Evolutionary conservation across 2,888 invertebrate genomes (phyloP).

Genomic region (Trissonchulus latispiculum): DNA sequence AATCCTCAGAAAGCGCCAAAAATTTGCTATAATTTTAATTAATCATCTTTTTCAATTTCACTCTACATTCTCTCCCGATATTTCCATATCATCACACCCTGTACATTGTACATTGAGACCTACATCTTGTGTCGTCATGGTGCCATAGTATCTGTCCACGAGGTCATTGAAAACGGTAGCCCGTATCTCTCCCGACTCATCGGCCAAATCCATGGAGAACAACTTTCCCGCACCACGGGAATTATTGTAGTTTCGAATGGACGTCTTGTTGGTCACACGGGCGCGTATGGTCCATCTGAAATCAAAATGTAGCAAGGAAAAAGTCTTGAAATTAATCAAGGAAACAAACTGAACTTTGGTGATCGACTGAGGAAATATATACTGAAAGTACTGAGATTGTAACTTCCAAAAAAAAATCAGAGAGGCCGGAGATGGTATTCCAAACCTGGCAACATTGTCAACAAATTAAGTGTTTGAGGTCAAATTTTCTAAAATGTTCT

Average conservation of each 20-base stretch:
- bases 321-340: too few relatives aligned
- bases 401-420: too few relatives aligned
- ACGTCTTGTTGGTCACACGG: conserved; percentile 68
- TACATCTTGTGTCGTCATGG: conserved; percentile 60
- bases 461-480: too few relatives aligned
- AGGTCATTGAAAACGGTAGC: conserved; percentile 77
- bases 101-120: background rate
- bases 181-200: conserved; percentile 76
- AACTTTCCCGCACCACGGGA: conserved; percentile 82
- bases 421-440: too few relatives aligned
- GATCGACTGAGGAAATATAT: too few relatives aligned
- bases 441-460: too few relatives aligned
- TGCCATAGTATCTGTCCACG: conserved; percentile 75
- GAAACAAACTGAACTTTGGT: too few relatives aligned
- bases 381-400: too few relatives aligned
- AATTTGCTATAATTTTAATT: too few relatives aligned
- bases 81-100: background rate
- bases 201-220: conserved; percentile 81
- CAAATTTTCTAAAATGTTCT: too few relatives aligned
- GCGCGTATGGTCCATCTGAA: conserved; percentile 79
- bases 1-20: too few relatives aligned
- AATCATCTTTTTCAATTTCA: too few relatives aligned
- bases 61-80: background rate
- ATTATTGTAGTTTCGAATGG: conserved; percentile 77
- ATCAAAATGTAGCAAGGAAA: conserved; percentile 13